Conservation (phyloP, 2,113 vertebrate species). For the Physeter macrocephalus region DNA sequence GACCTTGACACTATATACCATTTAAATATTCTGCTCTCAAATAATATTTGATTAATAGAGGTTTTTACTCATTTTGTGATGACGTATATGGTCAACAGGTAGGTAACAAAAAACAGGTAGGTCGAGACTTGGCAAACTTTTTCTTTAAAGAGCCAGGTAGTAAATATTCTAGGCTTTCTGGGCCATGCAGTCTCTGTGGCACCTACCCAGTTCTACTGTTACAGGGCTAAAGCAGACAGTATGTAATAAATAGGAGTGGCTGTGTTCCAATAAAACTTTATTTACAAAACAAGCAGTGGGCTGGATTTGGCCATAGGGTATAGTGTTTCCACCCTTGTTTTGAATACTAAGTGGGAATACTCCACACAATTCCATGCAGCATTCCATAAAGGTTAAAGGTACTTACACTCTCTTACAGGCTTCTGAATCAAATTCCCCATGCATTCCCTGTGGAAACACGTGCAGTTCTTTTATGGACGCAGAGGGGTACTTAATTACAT, state of each 20-base stretch:
- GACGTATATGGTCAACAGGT: neutral
- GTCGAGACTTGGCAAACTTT: neutral
- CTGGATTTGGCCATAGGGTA: neutral
- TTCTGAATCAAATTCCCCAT: constrained; percentile 49
- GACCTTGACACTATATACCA: neutral
- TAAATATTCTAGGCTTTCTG: neutral
- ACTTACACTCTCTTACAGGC: constrained; percentile 1
- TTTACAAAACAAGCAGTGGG: constrained; percentile 12
- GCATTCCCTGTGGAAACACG: neutral
- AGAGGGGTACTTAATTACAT: constrained; percentile 68
- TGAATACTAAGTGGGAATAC: neutral
- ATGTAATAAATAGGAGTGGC: neutral
- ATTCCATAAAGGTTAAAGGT: neutral
- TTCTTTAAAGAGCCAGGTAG: neutral
- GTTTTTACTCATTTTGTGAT: neutral
- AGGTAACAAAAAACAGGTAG: neutral
- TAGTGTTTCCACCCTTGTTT: neutral
- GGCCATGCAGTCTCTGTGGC: neutral
- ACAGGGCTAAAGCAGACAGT: neutral
- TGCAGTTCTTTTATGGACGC: constrained; percentile 52
- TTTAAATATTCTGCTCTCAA: neutral
- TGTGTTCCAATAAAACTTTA: constrained; percentile 60
- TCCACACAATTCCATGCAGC: neutral
- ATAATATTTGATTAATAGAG: neutral
- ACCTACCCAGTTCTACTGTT: neutral